Evolutionary conservation across 2,797 vertebrate species (phyloP), one percentile per base, ranked within the genome.

Genomic region (Alcedo atthis): DNA sequence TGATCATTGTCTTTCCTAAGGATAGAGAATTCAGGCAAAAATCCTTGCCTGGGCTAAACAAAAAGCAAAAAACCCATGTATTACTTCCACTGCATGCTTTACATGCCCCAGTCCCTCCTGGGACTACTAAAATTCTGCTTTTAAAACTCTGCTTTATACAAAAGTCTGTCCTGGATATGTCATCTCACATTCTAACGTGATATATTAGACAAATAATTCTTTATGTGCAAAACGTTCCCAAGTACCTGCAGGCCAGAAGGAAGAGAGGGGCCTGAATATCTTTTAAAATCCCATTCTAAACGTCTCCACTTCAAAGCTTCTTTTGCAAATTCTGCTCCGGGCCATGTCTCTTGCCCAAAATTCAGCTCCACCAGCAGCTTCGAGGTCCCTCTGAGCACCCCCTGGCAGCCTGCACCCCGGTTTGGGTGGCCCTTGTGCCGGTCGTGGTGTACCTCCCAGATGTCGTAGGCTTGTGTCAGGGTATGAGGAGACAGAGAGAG

Each of bases 161-260:
- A 93, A 95, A 92, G 87, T 82, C 92, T 94, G 94, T 62, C 94
- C 94, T 90, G 89, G 84, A 89, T 96, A 92, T 92, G 85, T 95
- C 95, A 93, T 87, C 87, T 92, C 5, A 8, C 92, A 94, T 95
- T 93, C 79, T 90, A 82, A 95, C 24, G 1, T 84, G 87, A 94
- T 95, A 16, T 53, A 88, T 91, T 92, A 64, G 89, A 84, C 93
- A 93, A 94, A 93, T 90, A 90, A 91, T 95, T 94, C 79, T 95
- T 88, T 59, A 66, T 67, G 84, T 93, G 73, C 73, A 91, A 89
- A 94, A 92, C 17, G 0, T 88, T 91, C 75, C 62, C 70, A 55
- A 89, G 83, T 77, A 95, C 90, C 86, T 95, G 93, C 94, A 81
- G 92, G 95, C 93, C 87, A 85, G 58, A 89, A 61, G 88, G 84